phyloP scores from a whole-genome alignment of 2,888 invertebrate species.

The Parthenolecanium corni region DNA sequence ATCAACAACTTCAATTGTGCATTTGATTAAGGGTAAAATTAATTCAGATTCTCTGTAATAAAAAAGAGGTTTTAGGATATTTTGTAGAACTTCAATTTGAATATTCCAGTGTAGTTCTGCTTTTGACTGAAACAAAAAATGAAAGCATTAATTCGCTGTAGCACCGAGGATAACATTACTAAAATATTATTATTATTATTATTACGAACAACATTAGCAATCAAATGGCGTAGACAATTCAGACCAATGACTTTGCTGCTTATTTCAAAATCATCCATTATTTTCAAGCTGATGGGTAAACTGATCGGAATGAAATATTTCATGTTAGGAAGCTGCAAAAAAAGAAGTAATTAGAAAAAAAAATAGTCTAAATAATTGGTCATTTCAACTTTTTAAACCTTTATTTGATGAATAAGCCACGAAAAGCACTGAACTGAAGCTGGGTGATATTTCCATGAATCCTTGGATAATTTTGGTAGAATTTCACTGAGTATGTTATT shows the following conservation, averaged over 20 bases:
- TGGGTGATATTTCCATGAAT: constrained; percentile 17
- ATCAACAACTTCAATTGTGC: constrained; percentile 11
- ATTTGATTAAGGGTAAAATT: constrained; percentile 2
- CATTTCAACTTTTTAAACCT: background rate
- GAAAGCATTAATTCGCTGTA: too few relatives aligned
- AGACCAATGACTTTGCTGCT: background rate
- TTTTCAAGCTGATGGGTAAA: constrained; percentile 9
- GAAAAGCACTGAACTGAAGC: background rate
- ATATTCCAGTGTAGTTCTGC: constrained; percentile 19
- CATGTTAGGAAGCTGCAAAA: constrained; percentile 13
- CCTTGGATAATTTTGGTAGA: constrained; percentile 6
- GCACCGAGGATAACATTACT: too few relatives aligned
- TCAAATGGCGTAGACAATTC: background rate
- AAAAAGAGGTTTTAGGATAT: constrained; percentile 1
- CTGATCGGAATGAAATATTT: background rate
- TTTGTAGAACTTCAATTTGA: constrained; percentile 6
- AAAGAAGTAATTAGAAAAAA: background rate
- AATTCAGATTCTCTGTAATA: constrained; percentile 11
- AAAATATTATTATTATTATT: too few relatives aligned
- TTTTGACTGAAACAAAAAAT: background rate
- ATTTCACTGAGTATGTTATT: background rate
- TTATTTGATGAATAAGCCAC: constrained; percentile 11
- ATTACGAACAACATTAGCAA: constrained; percentile 10
- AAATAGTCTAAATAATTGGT: background rate
- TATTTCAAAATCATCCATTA: constrained; percentile 1